Conservation (phyloP, 35 echinoderm and acorn worm genomes). For the Anneissia japonica region DNA sequence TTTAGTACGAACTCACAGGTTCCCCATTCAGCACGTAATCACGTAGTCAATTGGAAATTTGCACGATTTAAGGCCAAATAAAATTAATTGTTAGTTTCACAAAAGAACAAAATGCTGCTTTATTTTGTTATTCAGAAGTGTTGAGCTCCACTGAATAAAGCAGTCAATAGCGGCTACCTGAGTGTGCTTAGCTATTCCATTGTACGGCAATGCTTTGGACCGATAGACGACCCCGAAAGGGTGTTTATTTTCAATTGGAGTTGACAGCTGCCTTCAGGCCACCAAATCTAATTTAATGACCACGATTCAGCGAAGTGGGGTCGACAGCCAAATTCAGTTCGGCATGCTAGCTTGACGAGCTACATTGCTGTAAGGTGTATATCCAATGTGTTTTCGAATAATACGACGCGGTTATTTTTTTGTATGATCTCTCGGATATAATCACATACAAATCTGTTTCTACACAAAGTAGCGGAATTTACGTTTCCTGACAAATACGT, state of each 20-base stretch:
- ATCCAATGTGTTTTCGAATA: neutral
- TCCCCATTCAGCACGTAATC: neutral
- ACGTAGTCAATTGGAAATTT: neutral
- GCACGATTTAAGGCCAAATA: neutral
- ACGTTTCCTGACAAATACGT: neutral
- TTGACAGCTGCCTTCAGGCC: constrained; percentile 12
- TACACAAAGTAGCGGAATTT: neutral
- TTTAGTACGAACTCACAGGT: neutral
- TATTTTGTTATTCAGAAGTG: neutral
- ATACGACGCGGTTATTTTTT: neutral
- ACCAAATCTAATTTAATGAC: neutral
- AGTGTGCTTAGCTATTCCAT: neutral
- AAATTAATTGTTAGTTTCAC: too few species aligned
- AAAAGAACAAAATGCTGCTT: neutral
- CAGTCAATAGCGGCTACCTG: neutral
- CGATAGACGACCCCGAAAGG: neutral
- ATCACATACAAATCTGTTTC: too few species aligned
- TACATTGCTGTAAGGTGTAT: neutral
- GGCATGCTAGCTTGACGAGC: neutral
- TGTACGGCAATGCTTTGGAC: neutral
- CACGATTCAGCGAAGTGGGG: neutral
- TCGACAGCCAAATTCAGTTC: neutral
- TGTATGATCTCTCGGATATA: neutral
- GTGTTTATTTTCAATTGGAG: constrained; percentile 26
- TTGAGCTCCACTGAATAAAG: too few species aligned